These are phyloP conservation scores for Frankliniella intonsa DNA, from an alignment of 2,888 invertebrate species.

Conservation along the genomic window DNA sequence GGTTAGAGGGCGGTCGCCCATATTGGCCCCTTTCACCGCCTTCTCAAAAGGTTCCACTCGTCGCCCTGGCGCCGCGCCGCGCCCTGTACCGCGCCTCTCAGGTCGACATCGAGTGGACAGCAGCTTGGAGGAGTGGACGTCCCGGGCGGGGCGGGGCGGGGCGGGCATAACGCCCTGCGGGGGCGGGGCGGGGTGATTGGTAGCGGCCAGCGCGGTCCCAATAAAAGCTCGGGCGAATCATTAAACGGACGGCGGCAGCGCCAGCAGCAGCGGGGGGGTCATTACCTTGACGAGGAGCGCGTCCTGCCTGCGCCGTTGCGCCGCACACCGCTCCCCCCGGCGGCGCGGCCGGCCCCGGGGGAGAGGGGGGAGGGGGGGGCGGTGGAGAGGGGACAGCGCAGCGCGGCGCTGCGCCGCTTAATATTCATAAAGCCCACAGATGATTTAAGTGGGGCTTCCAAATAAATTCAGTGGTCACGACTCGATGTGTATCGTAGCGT, in stretches of 20 bases:
- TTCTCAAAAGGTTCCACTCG: constrained; percentile 9
- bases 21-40: constrained; percentile 19
- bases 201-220: too few species aligned
- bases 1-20: constrained; percentile 7
- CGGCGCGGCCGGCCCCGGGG: not conserved
- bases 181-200: too few species aligned
- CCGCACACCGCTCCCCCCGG: not conserved
- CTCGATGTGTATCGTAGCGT: constrained; percentile 26
- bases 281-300: too few species aligned
- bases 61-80: not conserved
- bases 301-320: not conserved
- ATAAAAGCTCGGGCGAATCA: too few species aligned
- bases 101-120: too few species aligned
- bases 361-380: not conserved
- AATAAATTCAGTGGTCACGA: constrained; percentile 25
- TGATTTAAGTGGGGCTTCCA: constrained; percentile 26
- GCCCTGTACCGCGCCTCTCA: too few species aligned
- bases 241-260: too few species aligned
- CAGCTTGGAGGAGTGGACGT: too few species aligned
- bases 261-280: too few species aligned
- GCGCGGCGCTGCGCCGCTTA: not conserved
- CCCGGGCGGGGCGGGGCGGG: too few species aligned
- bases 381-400: not conserved
- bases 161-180: too few species aligned
- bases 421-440: constrained; percentile 14